Percentiles rank a stretch among this genome's conserved stretches.
These are phyloP conservation scores for Pseudomyrmex dendroicus DNA, from an alignment of 1,140 invertebrate genomes.

Conservation along the genomic window DNA sequence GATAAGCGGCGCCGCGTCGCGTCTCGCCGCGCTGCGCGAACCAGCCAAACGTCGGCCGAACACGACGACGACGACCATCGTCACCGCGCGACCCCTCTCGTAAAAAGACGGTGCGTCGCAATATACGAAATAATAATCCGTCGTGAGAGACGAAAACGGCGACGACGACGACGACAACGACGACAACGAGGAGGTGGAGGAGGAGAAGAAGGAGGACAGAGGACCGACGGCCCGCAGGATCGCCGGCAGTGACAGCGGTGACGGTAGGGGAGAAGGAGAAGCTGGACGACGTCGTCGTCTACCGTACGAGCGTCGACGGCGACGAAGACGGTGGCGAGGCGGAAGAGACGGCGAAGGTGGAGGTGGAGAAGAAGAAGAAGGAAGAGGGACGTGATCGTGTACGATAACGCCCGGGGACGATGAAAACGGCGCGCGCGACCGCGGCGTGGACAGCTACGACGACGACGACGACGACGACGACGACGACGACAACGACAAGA, in stretches of 20 bases:
- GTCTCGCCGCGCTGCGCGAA: conserved; percentile 9
- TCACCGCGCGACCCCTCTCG: too few species aligned
- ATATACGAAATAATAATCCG: background rate
- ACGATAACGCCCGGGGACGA: conserved; percentile 23
- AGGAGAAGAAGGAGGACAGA: background rate
- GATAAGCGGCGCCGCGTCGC: conserved; percentile 58
- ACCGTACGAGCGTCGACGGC: conserved; percentile 24
- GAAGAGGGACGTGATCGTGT: background rate
- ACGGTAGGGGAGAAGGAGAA: conserved; percentile 31
- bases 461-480: conserved; percentile 1
- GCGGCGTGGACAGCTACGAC: conserved; percentile 9
- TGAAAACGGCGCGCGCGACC: conserved; percentile 51
- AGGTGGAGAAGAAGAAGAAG: conserved; percentile 7
- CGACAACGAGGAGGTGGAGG: too few species aligned
- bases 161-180: background rate
- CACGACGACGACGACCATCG: background rate
- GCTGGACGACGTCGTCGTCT: conserved; percentile 37
- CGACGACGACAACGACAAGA: conserved; percentile 5
- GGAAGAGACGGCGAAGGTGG: conserved; percentile 44
- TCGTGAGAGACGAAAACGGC: background rate
- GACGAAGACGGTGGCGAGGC: conserved; percentile 55
- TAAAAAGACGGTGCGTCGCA: too few species aligned
- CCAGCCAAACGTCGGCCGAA: conserved; percentile 11
- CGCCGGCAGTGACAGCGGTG: conserved; percentile 40
- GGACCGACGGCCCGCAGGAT: conserved; percentile 46